Base-by-base conservation (phyloP, 2,797 vertebrate species). In the Smutsia gigantea region DNA sequence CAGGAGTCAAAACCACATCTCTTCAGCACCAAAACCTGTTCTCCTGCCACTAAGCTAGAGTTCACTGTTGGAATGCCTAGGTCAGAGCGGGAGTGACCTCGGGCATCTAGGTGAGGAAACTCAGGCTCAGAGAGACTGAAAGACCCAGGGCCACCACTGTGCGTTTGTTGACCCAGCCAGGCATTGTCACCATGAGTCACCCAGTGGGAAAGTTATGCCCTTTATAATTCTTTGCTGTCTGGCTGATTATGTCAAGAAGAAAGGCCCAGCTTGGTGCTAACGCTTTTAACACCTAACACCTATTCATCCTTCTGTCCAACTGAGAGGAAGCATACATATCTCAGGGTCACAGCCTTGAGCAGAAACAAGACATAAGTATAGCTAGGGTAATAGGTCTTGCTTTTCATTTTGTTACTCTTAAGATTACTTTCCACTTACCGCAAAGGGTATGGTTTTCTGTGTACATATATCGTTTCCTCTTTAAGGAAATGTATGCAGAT, bases 81-180 rank as follows among this genome's bases (percentile, higher is more conserved):
- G 10, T n/a, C 53, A 10, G 6, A 23, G 63, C 29, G 3, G 2
- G 53, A 59, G 89, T 2, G 85, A 29, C 53, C 39, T 59, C 42
- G 11, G 82, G 31, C 11, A 29, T 42, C 49, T 39, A 19, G 21
- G 59, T 19, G 31, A 59, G 66, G 21, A 71, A 34, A 7, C 31
- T 1, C 17, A 42, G 27, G 55, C n/a, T 29, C 27, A 19, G 25
- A n/a, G 91, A 8, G 29, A n/a, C 3, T 5, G 46, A 19, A 42
- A 29, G 0, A 13, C 42, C 81, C 68, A 3, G n/a, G 23, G 31
- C 42, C 51, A 8, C 3, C 10, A 2, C 11, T 11, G 0, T 27
- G 5, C 5, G 87, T 31, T 71, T 27, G 10, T 46, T 12, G 39
- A 72, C 34, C 9, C 5, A 8, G 23, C 5, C 0, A 4, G 23